Base-by-base conservation (phyloP, 1,140 invertebrate species). In the Drosophila varians region DNA sequence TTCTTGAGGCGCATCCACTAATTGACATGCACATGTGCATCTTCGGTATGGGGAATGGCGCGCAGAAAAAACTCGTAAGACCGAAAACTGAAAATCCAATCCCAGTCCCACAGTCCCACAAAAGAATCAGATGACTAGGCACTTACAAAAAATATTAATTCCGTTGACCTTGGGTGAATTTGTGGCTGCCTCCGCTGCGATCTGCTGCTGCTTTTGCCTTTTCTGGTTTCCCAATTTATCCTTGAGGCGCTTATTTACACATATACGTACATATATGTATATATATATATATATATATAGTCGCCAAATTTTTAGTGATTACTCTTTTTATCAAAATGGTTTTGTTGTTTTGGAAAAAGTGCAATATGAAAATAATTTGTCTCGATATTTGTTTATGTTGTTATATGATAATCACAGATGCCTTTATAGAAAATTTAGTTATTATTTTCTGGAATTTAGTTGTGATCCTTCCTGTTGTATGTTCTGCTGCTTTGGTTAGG, bases 61-160 rank as follows among this genome's bases (percentile, higher is more conserved):
- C 26, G 34, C 45, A 66, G 36, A 58, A 26, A 36, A 49, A 66
- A 74, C 66, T 26, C 21, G 25, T 48, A 47, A 49, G 47, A 65
- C 55, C 38, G 18, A 14, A 31, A 34, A 65, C 55, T 45, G 18
- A 14, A 31, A 34, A 11, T 11, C 28, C 28, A 31, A 31, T 31
- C 28, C 28, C 28, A 31, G 9, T 51, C 40, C 31, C 16, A 58
- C 23, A n/a, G n/a, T n/a, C n/a, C n/a, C n/a, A n/a, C n/a, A 47
- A 19, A 76, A 47, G 43, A 31, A n/a, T 18, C 23, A 9, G 45
- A 40, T 28, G 47, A 51, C 48, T 36, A 31, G 23, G 46, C 57
- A 87, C 82, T 87, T 87, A 87, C 82, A 87, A 87, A 80, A 84
- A 87, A 77, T 87, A 87, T 87, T 87, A 77, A 88, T 82, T 87